Base-by-base conservation (phyloP, 1,140 invertebrate genomes). In the Polypedilum pembai region DNA sequence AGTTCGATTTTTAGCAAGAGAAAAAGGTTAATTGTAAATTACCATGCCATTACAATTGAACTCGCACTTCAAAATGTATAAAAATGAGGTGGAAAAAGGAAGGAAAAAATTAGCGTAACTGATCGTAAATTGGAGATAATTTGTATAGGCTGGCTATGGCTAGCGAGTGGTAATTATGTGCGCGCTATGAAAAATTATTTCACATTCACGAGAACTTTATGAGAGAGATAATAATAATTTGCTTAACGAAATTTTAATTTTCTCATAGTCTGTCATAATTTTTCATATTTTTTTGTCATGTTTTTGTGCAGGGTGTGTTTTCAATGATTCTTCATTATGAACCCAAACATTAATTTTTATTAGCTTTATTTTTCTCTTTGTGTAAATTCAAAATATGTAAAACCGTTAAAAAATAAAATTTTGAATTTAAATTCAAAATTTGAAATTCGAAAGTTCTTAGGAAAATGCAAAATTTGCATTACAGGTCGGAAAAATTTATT, bases 111-210 rank as follows among this genome's bases (percentile, higher is more conserved):
- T 8, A 56, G 45, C 45, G 45, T 56, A n/a, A 15, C 45, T n/a
- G 45, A 56, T 56, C 45, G 45, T 56, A 56, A 56, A 56, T 56
- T 56, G 45, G 45, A 56, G 45, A 56, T 56, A 56, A 56, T 56
- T 56, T 56, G 45, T 56, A 33, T 56, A 15, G 45, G 45, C n/a
- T 56, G 1, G 24, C 24, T 33, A 33, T 33, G 24, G 24, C 24
- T 33, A 33, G 24, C 24, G 24, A 33, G 45, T 56, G 45, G 45
- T 56, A 56, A 56, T 56, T 56, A 56, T 56, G 45, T 12, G 24
- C 1, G 12, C 45, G 45, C 12, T 56, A 56, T 56, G 45, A 56
- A 56, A n/a, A n/a, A 56, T 56, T 56, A n/a, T 56, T 56, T 56
- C 45, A 33, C 24, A 33, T 33, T 33, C 24, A 33, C 24, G 24